These are phyloP conservation scores for Archips xylosteana DNA, from an alignment of 2,888 invertebrate species.

Conservation along the genomic window DNA sequence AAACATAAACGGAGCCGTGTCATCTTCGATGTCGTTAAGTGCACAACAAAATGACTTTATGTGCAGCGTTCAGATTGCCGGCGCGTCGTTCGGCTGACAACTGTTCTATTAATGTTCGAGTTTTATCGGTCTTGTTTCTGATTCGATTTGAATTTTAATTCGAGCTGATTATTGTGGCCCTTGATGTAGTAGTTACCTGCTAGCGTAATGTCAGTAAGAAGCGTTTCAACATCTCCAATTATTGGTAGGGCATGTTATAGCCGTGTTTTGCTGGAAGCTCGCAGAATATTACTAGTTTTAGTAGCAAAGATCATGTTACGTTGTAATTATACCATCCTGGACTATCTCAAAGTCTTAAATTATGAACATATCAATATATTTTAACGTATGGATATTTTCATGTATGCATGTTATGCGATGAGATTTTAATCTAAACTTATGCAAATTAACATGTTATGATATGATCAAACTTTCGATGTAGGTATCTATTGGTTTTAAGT, in stretches of 20 bases:
- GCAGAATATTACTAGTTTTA: slow-evolving; percentile 12
- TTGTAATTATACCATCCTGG: slow-evolving; percentile 20
- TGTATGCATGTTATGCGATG: slow-evolving; percentile 18
- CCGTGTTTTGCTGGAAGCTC: slow-evolving; percentile 12
- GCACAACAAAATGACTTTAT: slow-evolving; percentile 68
- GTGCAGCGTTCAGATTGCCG: slow-evolving; percentile 56
- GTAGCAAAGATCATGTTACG: slow-evolving; percentile 35
- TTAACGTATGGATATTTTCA: not conserved
- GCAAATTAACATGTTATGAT: not conserved
- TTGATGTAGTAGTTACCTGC: slow-evolving; percentile 48
- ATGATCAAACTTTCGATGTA: not conserved
- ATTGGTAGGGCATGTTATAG: slow-evolving; percentile 13
- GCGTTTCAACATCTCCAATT: slow-evolving; percentile 32
- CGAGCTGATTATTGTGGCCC: slow-evolving; percentile 60
- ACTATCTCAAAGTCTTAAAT: slow-evolving; percentile 1
- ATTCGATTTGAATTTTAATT: slow-evolving; percentile 71
- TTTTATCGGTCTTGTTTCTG: slow-evolving; percentile 66
- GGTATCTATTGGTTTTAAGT: too few relatives aligned
- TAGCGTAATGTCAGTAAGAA: slow-evolving; percentile 49
- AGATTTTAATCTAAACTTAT: not conserved
- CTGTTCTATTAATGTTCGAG: slow-evolving; percentile 65
- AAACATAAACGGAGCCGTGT: slow-evolving; percentile 50
- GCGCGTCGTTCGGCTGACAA: slow-evolving; percentile 55
- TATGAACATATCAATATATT: slow-evolving; percentile 23
- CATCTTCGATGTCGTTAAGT: slow-evolving; percentile 68